Evolutionary conservation across 2,888 invertebrate species (phyloP), one percentile per base, ranked within the genome.

Genomic region (Ennomos quercinarius): DNA sequence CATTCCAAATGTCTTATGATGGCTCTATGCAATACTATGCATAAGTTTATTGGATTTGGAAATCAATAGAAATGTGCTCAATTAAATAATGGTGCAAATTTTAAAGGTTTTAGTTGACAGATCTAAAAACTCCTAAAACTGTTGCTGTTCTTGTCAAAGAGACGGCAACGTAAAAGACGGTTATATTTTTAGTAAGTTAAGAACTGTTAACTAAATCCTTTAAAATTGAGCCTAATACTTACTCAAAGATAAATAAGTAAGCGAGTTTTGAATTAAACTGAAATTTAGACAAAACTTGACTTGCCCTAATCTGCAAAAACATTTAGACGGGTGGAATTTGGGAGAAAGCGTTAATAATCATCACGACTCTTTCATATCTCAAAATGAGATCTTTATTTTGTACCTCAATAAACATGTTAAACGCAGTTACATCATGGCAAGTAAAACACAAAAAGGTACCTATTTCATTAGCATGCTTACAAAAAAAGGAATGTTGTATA

Each of bases 401-500:
- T 52, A 46, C 46, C 41, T 38, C 38, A 46, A 42, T 57, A 47
- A 57, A 45, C 41, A 12, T 43, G 52, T 34, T 46, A 53, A 59
- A 53, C 48, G 47, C 49, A 27, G 34, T 58, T 48, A 43, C 47
- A 37, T 12, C 12, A 58, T 59, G 53, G 58, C 58, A 59, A 59
- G 53, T 52, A 53, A 58, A 58, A 42, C 43, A 57, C 42, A 17
- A 39, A 47, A 27, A 58, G 37, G 45, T 59, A 38, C 34, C 52
- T 38, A 60, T 13, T 61, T 46, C 37, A 54, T 49, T 59, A 57
- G 37, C 51, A 45, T 51, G 42, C 55, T 61, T 56, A 55, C 13
- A 50, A 51, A 51, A 56, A 27, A 61, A 51, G 55, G 55, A 60
- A 55, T 55, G 55, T 61, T 47, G 51, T 60, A 44, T 41, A 17